A percentile compares a stretch with the other conserved stretches of the same genome.
Evolutionary conservation across 2,113 vertebrate genomes (phyloP).

Genomic region (Neoarius graeffei): DNA sequence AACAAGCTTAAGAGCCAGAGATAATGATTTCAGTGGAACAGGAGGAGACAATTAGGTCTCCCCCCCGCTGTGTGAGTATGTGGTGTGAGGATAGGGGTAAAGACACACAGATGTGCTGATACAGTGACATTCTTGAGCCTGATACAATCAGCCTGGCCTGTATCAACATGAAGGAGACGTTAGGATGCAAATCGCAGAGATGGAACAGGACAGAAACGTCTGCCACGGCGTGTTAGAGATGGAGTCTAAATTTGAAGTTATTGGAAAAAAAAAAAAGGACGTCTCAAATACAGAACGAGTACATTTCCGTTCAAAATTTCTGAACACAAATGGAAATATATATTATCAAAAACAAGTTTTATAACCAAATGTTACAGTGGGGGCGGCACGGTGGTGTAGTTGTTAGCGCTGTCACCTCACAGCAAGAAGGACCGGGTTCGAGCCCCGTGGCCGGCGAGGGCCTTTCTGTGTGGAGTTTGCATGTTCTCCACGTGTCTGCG

Average conservation of each 20-base stretch:
- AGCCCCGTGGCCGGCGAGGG: too few relatives aligned
- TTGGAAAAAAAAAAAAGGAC: background rate
- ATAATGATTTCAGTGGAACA: slow-evolving; percentile 32
- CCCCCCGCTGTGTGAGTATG: slow-evolving; percentile 45
- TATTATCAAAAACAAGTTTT: background rate
- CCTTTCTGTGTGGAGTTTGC: too few relatives aligned
- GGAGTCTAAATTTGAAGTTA: background rate
- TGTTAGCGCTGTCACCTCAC: too few relatives aligned
- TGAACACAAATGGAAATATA: background rate
- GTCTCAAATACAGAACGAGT: background rate
- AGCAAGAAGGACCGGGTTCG: too few relatives aligned
- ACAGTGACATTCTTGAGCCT: slow-evolving; percentile 66
- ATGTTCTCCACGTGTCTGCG: too few relatives aligned
- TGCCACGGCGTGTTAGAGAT: background rate
- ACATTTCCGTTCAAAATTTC: background rate
- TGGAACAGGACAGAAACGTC: background rate
- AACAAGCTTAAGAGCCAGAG: background rate
- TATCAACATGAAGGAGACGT: slow-evolving; percentile 63
- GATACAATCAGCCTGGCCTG: slow-evolving; percentile 69
- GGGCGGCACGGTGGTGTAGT: too few relatives aligned
- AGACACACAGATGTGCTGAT: slow-evolving; percentile 71
- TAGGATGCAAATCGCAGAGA: slow-evolving; percentile 26
- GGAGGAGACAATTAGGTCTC: slow-evolving; percentile 58
- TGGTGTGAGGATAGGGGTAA: slow-evolving; percentile 54
- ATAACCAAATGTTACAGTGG: background rate